These are phyloP conservation scores for Orientallactaga bullata DNA, from an alignment of 2,113 vertebrate species.

Conservation along the genomic window DNA sequence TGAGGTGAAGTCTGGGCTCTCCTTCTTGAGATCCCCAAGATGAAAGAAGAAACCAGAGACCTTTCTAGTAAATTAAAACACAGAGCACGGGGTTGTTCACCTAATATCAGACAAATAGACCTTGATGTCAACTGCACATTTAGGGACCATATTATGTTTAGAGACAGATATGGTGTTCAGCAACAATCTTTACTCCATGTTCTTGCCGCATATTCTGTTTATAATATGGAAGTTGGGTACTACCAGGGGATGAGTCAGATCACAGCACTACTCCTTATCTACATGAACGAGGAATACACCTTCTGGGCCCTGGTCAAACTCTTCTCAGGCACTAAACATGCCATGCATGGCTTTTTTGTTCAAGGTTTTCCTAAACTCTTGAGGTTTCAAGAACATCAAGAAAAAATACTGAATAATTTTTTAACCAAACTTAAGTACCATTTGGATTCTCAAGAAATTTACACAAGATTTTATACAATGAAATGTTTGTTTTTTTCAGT, in stretches of 20 bases:
- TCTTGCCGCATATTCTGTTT: constrained; percentile 97
- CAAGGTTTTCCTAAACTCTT: constrained; percentile 98
- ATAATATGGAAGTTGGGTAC: constrained; percentile 99
- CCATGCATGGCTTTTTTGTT: constrained; percentile 98
- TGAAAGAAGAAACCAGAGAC: constrained; percentile 97
- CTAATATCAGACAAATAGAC: constrained; percentile 98
- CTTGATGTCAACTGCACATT: constrained; percentile 98
- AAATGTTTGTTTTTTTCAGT: constrained; percentile 99
- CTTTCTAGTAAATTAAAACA: constrained; percentile 95
- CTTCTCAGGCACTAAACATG: constrained; percentile 95
- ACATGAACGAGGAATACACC: constrained; percentile 99
- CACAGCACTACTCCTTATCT: constrained; percentile 98
- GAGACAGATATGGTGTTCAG: constrained; percentile 97
- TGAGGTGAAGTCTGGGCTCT: constrained; percentile 96
- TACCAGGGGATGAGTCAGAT: constrained; percentile 99
- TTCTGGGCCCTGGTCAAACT: constrained; percentile 99
- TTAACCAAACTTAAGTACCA: constrained; percentile 98
- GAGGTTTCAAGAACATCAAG: constrained; percentile 99
- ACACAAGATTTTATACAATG: constrained; percentile 97
- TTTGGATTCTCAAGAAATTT: constrained; percentile 91
- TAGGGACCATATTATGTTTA: constrained; percentile 99
- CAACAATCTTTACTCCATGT: constrained; percentile 99
- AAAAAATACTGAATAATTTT: constrained; percentile 96
- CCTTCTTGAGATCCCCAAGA: constrained; percentile 96
- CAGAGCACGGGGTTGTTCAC: constrained; percentile 91